Conservation (phyloP, 1,140 invertebrate genomes). For the Lepidostoma basale region DNA sequence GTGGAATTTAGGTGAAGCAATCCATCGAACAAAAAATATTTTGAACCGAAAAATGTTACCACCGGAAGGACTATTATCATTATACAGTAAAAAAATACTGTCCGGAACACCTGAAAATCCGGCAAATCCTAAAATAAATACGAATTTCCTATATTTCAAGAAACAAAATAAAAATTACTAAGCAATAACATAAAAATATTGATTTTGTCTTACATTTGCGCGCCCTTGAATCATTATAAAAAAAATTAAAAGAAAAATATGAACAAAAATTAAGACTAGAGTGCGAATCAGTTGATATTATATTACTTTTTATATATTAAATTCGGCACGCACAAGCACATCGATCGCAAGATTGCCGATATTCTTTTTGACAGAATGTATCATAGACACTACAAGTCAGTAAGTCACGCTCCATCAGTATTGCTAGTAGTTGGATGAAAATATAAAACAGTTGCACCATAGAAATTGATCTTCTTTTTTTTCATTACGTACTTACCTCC, state of each 20-base stretch:
- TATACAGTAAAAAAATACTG: constrained; percentile 67
- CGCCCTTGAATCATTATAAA: constrained; percentile 60
- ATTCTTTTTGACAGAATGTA: too few relatives aligned
- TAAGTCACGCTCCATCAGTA: too few relatives aligned
- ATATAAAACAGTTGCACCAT: too few relatives aligned
- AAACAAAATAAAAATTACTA: constrained; percentile 27
- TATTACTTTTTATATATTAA: too few relatives aligned
- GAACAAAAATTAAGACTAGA: background rate
- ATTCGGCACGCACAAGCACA: too few relatives aligned
- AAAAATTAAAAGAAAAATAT: constrained; percentile 23
- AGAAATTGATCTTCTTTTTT: too few relatives aligned
- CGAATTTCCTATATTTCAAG: constrained; percentile 5
- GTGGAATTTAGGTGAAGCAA: constrained; percentile 63
- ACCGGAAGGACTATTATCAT: constrained; percentile 69
- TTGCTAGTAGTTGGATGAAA: too few relatives aligned
- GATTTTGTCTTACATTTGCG: constrained; percentile 55
- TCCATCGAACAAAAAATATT: constrained; percentile 65
- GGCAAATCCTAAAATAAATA: constrained; percentile 55
- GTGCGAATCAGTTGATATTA: too few relatives aligned
- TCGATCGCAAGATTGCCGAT: too few relatives aligned
- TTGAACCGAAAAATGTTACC: constrained; percentile 64
- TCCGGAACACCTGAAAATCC: constrained; percentile 66
- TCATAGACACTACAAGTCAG: too few relatives aligned
- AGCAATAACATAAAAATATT: constrained; percentile 17
- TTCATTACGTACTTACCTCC: too few relatives aligned